Conservation (phyloP, 2,113 vertebrate genomes). For the Strigops habroptila region DNA sequence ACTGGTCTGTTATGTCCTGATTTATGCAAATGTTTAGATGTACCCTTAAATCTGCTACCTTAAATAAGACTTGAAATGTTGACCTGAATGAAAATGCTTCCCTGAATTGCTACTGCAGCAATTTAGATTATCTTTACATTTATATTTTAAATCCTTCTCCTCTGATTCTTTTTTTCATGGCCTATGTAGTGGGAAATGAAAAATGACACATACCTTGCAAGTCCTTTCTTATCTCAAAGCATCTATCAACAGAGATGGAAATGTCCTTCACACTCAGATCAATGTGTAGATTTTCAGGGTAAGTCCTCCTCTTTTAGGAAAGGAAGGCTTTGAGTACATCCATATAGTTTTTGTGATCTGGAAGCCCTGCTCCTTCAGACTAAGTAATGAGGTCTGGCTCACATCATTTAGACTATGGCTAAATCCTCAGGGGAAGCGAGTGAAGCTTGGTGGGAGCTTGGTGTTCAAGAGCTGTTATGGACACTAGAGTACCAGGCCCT, state of each 20-base stretch:
- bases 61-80: not conserved
- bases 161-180: not conserved
- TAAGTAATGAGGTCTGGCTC: not conserved
- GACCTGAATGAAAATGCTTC: not conserved
- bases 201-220: not conserved
- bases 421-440: not conserved
- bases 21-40: not conserved
- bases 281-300: not conserved
- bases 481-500: not conserved
- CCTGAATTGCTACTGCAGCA: not conserved
- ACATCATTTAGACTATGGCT: not conserved
- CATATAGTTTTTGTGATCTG: not conserved
- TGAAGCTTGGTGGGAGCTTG: not conserved
- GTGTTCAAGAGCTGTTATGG: not conserved
- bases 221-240: not conserved
- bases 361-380: not conserved
- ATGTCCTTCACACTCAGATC: not conserved
- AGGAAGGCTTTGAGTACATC: not conserved
- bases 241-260: not conserved
- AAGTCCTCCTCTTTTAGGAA: not conserved
- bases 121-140: not conserved
- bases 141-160: not conserved
- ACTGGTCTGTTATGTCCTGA: not conserved
- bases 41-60: not conserved
- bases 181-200: not conserved